Base-by-base conservation (phyloP, 1,140 invertebrate genomes). In the Anastrepha obliqua region DNA sequence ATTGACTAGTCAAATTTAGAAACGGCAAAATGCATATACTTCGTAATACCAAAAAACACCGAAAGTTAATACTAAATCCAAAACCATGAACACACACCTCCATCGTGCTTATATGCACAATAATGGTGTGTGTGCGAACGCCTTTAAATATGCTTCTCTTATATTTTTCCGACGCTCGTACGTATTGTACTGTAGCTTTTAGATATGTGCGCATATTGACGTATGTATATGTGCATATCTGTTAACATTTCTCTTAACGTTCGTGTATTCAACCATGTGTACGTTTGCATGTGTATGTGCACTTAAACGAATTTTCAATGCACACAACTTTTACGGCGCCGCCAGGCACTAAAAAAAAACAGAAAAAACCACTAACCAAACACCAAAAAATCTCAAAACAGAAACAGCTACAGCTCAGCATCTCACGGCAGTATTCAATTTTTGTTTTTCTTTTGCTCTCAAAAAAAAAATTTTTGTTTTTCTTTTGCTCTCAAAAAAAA, bases 261-360 rank as follows among this genome's bases (percentile, higher is more conserved):
- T n/a, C 6, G n/a, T 42, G 29, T 81, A 74, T 81, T n/a, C 47
- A 81, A 55, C 74, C 47, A 62, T 62, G 8, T 29, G 29, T 29
- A 29, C 29, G 29, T 62, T 15, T n/a, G n/a, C 15, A 17, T 62
- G 47, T 81, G 70, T 55, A 47, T 81, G 42, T 70, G 74, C 47
- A 81, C n/a, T 55, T 81, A 20, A 81, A 55, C 74, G 74, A 81
- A 81, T 81, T 81, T 81, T 81, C 74, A 47, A n/a, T 81, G 74
- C 17, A 55, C 74, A 81, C 17, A 70, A 81, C 74, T 81, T 81
- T 81, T 81, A 51, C 3, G 74, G 74, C 74, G 74, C 74, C 74
- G 74, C 74, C n/a, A 55, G 74, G 47, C 1, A 20, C 6, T 3
- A 81, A 81, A 20, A 55, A 81, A 7, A 58, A 58, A 58, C 4